These are phyloP conservation scores for Ochropacha duplaris DNA, from an alignment of 2,888 invertebrate genomes.

Conservation along the genomic window DNA sequence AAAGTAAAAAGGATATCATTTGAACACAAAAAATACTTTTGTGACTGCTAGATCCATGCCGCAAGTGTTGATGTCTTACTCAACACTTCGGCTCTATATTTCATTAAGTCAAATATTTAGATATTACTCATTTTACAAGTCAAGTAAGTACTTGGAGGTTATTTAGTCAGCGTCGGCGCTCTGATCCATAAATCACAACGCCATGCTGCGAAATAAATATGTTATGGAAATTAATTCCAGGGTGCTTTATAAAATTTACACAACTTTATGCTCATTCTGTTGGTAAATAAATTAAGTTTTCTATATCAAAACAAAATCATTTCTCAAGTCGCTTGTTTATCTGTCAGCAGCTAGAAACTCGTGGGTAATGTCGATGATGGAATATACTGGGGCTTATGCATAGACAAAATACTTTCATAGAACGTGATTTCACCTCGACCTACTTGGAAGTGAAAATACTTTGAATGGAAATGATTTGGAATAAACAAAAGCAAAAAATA, in stretches of 20 bases:
- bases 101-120: not conserved
- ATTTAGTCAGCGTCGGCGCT: not conserved
- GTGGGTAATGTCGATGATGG: constrained; percentile 48
- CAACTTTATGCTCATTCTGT: not conserved
- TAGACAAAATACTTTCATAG: constrained; percentile 11
- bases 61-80: not conserved
- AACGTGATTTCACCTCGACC: not conserved
- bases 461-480: not conserved
- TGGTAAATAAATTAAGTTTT: constrained; percentile 20
- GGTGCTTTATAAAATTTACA: not conserved
- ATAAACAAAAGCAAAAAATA: too few species aligned
- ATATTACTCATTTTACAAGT: not conserved
- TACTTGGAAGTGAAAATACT: not conserved
- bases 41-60: constrained; percentile 11
- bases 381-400: constrained; percentile 19
- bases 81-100: not conserved
- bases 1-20: constrained; percentile 42
- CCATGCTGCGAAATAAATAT: constrained; percentile 4
- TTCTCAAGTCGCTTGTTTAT: constrained; percentile 57
- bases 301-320: constrained; percentile 49
- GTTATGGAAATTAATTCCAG: constrained; percentile 1
- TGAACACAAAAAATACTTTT: constrained; percentile 19
- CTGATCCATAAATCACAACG: constrained; percentile 1
- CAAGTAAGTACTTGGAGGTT: not conserved
- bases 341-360: constrained; percentile 46